Conservation (phyloP, 2,888 invertebrate genomes). For the Ptilodon capucinus region DNA sequence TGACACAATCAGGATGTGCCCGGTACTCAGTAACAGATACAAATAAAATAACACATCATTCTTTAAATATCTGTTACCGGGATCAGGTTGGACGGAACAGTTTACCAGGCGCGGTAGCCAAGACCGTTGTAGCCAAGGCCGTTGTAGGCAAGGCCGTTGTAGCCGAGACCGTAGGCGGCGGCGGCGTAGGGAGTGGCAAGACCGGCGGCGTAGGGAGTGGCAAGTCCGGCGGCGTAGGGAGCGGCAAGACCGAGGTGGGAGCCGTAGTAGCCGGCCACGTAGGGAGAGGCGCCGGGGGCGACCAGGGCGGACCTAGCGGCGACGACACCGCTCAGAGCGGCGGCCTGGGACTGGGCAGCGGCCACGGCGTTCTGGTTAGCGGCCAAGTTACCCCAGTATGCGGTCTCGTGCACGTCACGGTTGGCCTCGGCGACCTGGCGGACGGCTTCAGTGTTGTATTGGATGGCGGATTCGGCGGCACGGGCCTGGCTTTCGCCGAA, state of each 20-base stretch:
- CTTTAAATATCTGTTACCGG: conserved; percentile 23
- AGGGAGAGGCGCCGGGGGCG: conserved; percentile 26
- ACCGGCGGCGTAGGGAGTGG: conserved; percentile 26
- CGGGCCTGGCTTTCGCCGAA: conserved; percentile 61
- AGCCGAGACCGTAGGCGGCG: conserved; percentile 12
- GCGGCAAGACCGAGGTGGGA: conserved; percentile 28
- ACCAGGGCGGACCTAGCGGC: conserved; percentile 30
- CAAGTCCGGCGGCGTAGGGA: conserved; percentile 26
- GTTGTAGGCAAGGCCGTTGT: conserved; percentile 21
- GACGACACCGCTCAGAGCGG: conserved; percentile 59
- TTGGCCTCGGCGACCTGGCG: conserved; percentile 60
- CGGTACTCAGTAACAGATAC: conserved; percentile 17
- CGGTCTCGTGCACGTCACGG: conserved; percentile 72
- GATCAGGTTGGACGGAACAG: conserved; percentile 12
- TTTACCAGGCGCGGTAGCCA: conserved; percentile 63
- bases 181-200: conserved; percentile 17
- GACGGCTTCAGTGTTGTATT: conserved; percentile 64
- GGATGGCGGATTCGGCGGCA: conserved; percentile 66
- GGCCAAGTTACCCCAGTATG: conserved; percentile 71
- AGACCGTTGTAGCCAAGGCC: conserved; percentile 25
- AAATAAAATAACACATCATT: conserved; percentile 24
- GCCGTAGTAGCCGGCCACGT: conserved; percentile 24
- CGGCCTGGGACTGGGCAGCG: conserved; percentile 73
- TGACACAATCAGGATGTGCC: conserved; percentile 19
- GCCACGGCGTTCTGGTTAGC: conserved; percentile 71